A percentile compares a stretch with the other conserved stretches of the same genome.
phyloP scores from a whole-genome alignment of 2,888 invertebrate genomes.

The Drosophila tripunctata region DNA sequence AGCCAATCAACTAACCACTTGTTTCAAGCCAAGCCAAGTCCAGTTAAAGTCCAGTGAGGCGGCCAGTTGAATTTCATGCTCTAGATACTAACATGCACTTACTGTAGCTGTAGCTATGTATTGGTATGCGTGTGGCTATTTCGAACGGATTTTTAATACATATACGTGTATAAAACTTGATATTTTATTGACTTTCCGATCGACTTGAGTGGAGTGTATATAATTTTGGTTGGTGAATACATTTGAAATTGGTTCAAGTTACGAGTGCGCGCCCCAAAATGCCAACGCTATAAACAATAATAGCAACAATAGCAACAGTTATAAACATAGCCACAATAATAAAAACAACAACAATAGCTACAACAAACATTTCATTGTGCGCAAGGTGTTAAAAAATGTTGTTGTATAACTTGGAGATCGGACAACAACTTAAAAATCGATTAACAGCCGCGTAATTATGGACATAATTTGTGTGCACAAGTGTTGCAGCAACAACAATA shows the following conservation, averaged over 20 bases:
- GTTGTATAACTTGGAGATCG: constrained; percentile 47
- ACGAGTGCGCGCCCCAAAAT: constrained; percentile 52
- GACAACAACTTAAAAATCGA: constrained; percentile 73
- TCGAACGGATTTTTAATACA: constrained; percentile 47
- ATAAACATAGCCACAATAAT: constrained; percentile 23
- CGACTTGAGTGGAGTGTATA: constrained; percentile 43
- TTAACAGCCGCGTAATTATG: constrained; percentile 72
- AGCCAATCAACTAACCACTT: constrained; percentile 61
- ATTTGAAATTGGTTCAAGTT: constrained; percentile 56
- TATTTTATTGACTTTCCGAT: constrained; percentile 74
- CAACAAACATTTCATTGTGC: constrained; percentile 51
- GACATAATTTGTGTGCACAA: constrained; percentile 65
- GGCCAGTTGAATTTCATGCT: constrained; percentile 72
- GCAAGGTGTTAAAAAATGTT: constrained; percentile 72
- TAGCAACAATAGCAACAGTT: constrained; percentile 14
- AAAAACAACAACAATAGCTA: constrained; percentile 8
- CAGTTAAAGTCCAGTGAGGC: constrained; percentile 49
- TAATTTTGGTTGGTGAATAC: constrained; percentile 26
- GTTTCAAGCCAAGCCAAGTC: constrained; percentile 35
- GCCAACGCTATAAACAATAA: constrained; percentile 53
- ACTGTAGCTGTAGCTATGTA: constrained; percentile 14
- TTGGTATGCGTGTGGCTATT: constrained; percentile 21
- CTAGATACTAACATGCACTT: constrained; percentile 72
- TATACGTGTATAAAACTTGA: constrained; percentile 62
- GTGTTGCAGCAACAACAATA: constrained; percentile 70